These are phyloP conservation scores for Hetaerina americana DNA, from an alignment of 1,140 invertebrate genomes.

Conservation along the genomic window DNA sequence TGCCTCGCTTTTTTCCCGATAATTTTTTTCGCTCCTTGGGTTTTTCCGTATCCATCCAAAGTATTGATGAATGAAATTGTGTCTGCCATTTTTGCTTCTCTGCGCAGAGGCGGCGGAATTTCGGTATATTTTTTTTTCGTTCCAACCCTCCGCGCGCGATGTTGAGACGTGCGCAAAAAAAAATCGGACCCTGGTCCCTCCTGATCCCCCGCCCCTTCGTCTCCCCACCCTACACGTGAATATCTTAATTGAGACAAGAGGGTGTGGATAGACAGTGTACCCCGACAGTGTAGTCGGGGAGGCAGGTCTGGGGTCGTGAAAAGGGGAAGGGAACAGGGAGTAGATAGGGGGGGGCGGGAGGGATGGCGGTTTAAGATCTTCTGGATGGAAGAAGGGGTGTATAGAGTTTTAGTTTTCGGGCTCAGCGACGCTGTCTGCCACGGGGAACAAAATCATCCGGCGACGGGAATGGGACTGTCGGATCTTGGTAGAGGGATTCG, in stretches of 20 bases:
- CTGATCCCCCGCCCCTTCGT: no score
- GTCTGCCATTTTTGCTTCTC: not conserved
- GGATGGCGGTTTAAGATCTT: not conserved
- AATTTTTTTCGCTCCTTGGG: no score
- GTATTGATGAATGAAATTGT: not conserved
- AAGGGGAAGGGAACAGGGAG: not conserved
- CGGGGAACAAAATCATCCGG: not conserved
- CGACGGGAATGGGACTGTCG: not conserved
- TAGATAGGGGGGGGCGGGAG: not conserved
- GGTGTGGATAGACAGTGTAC: no score
- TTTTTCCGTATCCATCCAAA: not conserved
- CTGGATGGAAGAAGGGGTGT: not conserved
- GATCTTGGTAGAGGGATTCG: not conserved
- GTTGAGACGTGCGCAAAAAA: not conserved
- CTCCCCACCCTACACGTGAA: not conserved
- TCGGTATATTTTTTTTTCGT: not conserved
- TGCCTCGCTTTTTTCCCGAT: no score
- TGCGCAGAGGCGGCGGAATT: not conserved
- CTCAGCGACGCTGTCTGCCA: not conserved
- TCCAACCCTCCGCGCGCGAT: not conserved
- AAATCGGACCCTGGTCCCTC: not conserved
- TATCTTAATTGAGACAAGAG: not conserved
- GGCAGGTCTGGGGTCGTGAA: not conserved
- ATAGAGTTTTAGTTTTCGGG: not conserved
- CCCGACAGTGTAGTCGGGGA: no score